These are phyloP conservation scores for Sclerurus mexicanus DNA, from an alignment of 2,113 vertebrate species.

Conservation along the genomic window DNA sequence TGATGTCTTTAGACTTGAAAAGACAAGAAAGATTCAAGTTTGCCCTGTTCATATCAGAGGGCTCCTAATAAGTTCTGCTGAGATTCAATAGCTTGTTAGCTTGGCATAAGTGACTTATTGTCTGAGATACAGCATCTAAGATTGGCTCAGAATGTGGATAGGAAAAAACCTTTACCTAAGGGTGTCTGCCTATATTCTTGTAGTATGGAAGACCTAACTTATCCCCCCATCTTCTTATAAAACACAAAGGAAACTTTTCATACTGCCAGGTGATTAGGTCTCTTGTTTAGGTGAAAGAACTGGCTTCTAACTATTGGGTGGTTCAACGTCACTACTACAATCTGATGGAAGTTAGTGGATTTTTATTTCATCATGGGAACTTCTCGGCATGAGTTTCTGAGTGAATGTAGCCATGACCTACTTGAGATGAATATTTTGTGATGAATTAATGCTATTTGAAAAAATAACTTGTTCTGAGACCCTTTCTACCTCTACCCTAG, in stretches of 20 bases:
- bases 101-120: background rate
- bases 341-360: background rate
- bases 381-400: background rate
- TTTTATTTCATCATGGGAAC: background rate
- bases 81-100: background rate
- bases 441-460: background rate
- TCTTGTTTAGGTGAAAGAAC: background rate
- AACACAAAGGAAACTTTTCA: background rate
- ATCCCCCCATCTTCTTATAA: background rate
- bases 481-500: background rate
- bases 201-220: background rate
- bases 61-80: background rate
- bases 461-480: background rate
- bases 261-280: background rate
- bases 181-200: background rate
- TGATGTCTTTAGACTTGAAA: background rate
- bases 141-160: accelerated
- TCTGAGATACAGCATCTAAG: background rate
- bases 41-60: background rate
- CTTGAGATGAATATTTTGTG: background rate
- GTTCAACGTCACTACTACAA: background rate
- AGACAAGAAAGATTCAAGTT: background rate
- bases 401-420: background rate
- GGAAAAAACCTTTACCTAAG: background rate
- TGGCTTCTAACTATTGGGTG: background rate